These are phyloP conservation scores for Atta cephalotes DNA, from an alignment of 1,140 invertebrate species.

Conservation along the genomic window DNA sequence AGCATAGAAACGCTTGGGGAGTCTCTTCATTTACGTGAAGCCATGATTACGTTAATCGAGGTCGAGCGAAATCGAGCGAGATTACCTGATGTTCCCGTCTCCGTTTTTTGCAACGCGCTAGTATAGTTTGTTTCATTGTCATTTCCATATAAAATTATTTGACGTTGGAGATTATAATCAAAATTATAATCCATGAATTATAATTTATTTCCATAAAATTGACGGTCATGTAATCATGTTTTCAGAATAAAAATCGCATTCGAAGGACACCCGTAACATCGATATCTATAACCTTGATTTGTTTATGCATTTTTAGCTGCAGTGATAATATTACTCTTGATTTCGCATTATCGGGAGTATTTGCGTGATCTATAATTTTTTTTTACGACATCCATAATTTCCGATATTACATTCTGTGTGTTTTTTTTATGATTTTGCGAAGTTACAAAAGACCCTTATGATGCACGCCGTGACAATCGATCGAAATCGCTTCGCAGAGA, in stretches of 20 bases:
- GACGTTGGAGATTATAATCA: not conserved
- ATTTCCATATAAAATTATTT: not conserved
- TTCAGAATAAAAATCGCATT: not conserved
- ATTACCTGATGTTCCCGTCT: constrained; percentile 3
- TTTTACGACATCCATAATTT: not conserved
- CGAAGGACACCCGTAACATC: not conserved
- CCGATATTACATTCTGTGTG: not conserved
- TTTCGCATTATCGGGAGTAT: not conserved
- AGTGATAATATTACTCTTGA: not conserved
- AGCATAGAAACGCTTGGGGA: constrained; percentile 1
- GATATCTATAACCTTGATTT: constrained; percentile 34
- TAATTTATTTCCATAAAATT: not conserved
- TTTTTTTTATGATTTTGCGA: constrained; percentile 9
- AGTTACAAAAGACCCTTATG: constrained; percentile 49
- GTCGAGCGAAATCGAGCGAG: constrained; percentile 9
- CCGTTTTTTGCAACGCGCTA: constrained; percentile 6
- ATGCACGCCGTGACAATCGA: not conserved
- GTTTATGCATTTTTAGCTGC: not conserved
- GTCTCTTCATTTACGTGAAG: constrained; percentile 24
- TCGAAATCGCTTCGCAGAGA: not conserved
- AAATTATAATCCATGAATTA: not conserved
- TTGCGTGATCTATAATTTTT: not conserved
- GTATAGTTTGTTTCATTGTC: not conserved
- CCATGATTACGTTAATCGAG: constrained; percentile 16
- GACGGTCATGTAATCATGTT: not conserved